Evolutionary conservation across 2,888 invertebrate genomes (phyloP), one percentile per base, ranked within the genome.

Genomic region (Nomada fucata): DNA sequence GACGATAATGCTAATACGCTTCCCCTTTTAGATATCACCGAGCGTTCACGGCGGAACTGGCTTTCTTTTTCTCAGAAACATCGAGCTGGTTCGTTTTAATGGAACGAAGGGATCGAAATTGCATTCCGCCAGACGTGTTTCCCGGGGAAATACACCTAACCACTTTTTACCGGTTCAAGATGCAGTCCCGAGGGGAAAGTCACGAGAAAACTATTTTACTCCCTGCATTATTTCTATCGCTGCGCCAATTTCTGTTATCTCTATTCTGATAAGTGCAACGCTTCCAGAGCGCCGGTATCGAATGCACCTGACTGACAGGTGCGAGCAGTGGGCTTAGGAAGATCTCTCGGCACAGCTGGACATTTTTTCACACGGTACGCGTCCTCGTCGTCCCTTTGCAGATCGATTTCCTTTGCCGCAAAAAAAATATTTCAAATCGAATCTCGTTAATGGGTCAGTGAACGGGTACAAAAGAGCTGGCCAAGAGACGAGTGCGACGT

Each of bases 141-240:
- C 71, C 83, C 63, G 69, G 55, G 83, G 79, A 84, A 88, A 88
- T 81, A 88, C 84, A 88, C 86, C 84, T 86, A 88, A 88, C 87
- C 69, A 69, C 65, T 86, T 88, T 53, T 82, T 60, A 68, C n/a
- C 13, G 76, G 63, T 76, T 77, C 71, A 76, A 82, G 79, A 82
- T 60, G 80, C 55, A 61, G 29, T 52, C 67, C 29, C 11, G 29
- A 50, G 65, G 60, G 57, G 29, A 26, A 9, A 53, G 29, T 63
- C 29, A 52, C 60, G 63, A 60, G 61, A 57, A 73, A 83, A 84
- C 63, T 69, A 57, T 60, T 76, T 71, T 57, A 57, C 61, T 65
- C 42, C 5, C 59, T 23, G 60, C 59, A 67, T 73, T 69, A 68
- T 60, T 60, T 59, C 65, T 64, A 68, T 80, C 69, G 36, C 23